Evolutionary conservation across 1,140 invertebrate genomes (phyloP).

Genomic region (Gryllus bimaculatus): DNA sequence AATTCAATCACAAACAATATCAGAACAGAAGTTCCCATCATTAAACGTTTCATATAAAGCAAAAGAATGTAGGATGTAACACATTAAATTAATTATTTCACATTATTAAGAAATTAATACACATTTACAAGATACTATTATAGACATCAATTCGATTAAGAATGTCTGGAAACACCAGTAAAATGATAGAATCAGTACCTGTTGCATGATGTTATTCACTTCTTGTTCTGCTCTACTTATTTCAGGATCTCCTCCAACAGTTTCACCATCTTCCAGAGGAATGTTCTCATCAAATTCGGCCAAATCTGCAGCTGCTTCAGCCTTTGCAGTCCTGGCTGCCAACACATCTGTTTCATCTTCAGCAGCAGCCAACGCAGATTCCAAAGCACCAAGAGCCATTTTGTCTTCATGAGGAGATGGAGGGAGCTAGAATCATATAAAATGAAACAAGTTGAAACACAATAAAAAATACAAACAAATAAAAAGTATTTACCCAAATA

Average conservation of each 20-base stretch:
- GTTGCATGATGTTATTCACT: slow-evolving; percentile 69
- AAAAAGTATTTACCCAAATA: not conserved
- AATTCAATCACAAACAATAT: not conserved
- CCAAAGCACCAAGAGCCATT: slow-evolving; percentile 56
- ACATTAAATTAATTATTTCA: no score
- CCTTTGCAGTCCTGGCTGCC: slow-evolving; percentile 80
- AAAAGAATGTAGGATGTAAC: no score
- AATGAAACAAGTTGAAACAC: not conserved
- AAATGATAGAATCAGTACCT: slow-evolving; percentile 53
- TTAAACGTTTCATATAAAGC: no score
- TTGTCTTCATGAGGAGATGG: slow-evolving; percentile 41
- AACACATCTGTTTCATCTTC: slow-evolving; percentile 92
- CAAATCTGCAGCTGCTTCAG: slow-evolving; percentile 86
- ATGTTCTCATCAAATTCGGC: slow-evolving; percentile 96
- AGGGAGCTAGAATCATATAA: not conserved
- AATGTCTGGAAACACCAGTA: no score
- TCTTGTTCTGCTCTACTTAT: slow-evolving; percentile 74
- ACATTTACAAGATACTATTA: no score
- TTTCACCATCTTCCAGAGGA: slow-evolving; percentile 67
- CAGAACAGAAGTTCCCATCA: no score
- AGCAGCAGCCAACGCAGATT: slow-evolving; percentile 76
- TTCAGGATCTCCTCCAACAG: slow-evolving; percentile 39
- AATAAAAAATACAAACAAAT: not conserved
- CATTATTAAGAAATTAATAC: no score
- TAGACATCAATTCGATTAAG: no score